Base-by-base conservation (phyloP, 2,888 invertebrate species). In the Acleris emargana region DNA sequence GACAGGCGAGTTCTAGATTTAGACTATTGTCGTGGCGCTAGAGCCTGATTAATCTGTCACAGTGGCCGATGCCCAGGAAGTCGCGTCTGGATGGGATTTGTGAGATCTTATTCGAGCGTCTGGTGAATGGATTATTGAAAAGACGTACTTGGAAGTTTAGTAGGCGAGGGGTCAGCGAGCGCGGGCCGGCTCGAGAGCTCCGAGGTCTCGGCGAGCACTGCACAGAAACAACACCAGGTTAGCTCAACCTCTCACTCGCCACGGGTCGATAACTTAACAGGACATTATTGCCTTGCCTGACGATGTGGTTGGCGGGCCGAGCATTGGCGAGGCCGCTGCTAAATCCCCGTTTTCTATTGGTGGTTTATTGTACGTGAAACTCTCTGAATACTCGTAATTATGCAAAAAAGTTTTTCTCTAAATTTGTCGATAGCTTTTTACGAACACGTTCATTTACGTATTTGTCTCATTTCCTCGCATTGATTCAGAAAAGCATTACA, bases 121-220 rank as follows among this genome's bases (percentile, higher is more conserved):
- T 63, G 73, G 53, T 64, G 54, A 64, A 42, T 73, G 72, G 72
- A 79, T 25, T 54, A 54, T 42, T 42, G 38, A 54, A 54, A 38
- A 55, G 84, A 94, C 94, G 85, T 94, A 94, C 94, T 94, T 94
- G 94, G 93, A 84, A 89, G 88, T 86, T 93, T 94, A 93, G 94
- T 93, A 80, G 93, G 93, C 89, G 93, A 84, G 84, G 91, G 88
- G 77, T 93, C 93, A 78, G 93, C 91, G 85, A 90, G 90, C 84
- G 91, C 80, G 80, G 90, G 84, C 86, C 87, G 88, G 80, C 89
- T 89, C 86, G 91, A 88, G 84, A 83, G 81, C 82, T 89, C 89
- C 89, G 86, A 79, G 77, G 83, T 76, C 80, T 87, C 89, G 73
- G 85, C 91, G 86, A 82, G 83, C 85, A 86, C 93, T 93, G 93